phyloP scores from a whole-genome alignment of 2,797 vertebrate species.

The Enteromius radiatus region DNA sequence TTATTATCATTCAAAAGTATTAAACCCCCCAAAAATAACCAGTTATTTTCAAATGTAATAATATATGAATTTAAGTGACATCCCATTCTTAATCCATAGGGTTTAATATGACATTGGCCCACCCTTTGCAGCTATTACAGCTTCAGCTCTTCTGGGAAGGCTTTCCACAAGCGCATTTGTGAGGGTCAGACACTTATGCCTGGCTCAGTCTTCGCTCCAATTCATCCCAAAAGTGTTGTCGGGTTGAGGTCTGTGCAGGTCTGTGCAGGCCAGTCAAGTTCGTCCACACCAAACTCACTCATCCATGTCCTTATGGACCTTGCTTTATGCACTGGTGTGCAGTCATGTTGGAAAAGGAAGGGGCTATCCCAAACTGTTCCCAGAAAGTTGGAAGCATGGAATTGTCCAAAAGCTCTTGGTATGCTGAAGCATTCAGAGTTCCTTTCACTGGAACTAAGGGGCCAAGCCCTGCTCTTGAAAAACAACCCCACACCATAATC shows the following conservation, averaged over 20 bases:
- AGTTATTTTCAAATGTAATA: background rate
- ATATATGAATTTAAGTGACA: no score
- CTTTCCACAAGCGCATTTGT: background rate
- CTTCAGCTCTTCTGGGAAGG: background rate
- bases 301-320: no score
- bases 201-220: background rate
- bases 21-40: no score
- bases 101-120: background rate
- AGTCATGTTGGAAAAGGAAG: no score
- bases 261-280: background rate
- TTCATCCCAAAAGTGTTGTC: background rate
- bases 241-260: background rate
- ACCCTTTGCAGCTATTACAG: background rate
- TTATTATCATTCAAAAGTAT: background rate
- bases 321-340: no score
- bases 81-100: background rate
- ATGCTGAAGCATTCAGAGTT: background rate
- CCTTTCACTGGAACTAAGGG: background rate
- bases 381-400: no score
- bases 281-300: background rate
- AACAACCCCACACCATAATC: background rate
- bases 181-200: background rate
- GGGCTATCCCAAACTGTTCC: no score
- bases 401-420: no score
- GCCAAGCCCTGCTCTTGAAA: background rate